phyloP scores from a whole-genome alignment of 2,113 vertebrate genomes.

The Peucedramus taeniatus region DNA sequence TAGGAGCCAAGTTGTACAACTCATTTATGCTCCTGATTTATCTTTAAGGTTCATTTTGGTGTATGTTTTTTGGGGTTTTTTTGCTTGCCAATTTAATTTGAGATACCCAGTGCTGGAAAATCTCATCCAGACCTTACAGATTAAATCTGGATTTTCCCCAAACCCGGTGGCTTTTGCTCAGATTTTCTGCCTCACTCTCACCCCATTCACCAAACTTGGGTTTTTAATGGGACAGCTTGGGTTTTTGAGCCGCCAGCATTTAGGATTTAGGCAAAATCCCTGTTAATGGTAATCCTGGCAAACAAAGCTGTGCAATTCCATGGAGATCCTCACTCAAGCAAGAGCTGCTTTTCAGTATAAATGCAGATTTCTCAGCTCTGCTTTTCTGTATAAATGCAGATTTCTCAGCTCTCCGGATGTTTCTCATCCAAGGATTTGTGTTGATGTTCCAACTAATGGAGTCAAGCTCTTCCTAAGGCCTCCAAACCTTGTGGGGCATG shows the following conservation, averaged over 20 bases:
- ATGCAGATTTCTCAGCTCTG: neutral
- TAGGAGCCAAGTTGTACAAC: neutral
- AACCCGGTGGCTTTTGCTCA: neutral
- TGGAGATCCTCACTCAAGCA: neutral
- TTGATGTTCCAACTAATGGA: neutral
- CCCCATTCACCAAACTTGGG: neutral
- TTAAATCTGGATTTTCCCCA: neutral
- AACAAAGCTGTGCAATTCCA: neutral
- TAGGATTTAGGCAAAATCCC: neutral
- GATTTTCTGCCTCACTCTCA: neutral
- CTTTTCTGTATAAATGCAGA: neutral
- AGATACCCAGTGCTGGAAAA: neutral
- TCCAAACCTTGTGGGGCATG: neutral
- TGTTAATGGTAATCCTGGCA: neutral
- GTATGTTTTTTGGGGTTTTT: neutral
- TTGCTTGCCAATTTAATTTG: neutral
- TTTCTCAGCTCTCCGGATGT: neutral
- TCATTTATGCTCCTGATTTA: neutral
- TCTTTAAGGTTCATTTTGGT: neutral
- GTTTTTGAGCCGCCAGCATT: neutral
- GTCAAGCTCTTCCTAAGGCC: neutral
- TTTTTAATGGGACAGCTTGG: neutral
- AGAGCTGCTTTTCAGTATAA: neutral
- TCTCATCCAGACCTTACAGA: neutral
- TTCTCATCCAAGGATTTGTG: neutral